Evolutionary conservation across 92 coral and sea anemone genomes (phyloP), one percentile per base, ranked within the genome.

Genomic region (Phymanthus crucifer): DNA sequence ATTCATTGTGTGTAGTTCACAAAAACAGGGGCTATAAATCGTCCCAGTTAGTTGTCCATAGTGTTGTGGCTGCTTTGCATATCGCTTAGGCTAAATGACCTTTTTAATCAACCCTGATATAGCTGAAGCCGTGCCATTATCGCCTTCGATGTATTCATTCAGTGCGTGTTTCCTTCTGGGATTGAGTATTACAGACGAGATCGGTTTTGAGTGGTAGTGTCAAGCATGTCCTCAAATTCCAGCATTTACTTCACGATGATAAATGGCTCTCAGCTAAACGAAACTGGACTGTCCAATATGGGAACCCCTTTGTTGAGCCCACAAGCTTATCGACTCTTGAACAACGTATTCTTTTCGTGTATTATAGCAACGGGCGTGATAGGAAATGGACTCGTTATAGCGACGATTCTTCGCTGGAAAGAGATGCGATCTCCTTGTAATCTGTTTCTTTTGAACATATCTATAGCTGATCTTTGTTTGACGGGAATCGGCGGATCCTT

Each of bases 351-450:
- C 45, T 78, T 78, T 31, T 64, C 73, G 73, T 38, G 50, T 40
- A 78, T 78, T 40, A 78, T 78, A 58, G 57, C 56, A 36, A 78
- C 73, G 34, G 93, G 93, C 68, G 70, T 87, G 16, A 64, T 74
- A 29, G 93, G 93, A n/a, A 85, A 84, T 56, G 33, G 81, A 19
- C 78, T 89, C 1, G 89, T 89, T 24, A 82, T 85, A 9, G 81
- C 71, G 10, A 86, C 90, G 0, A 32, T 89, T 33, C 48, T 86
- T 5, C 89, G 90, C 40, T 82, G 87, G 90, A 79, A 83, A 70
- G 84, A 83, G 27, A 78, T 89, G 85, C 82, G 84, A 27, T 86
- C 87, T 11, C 90, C 93, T 0, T 89, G 93, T 56, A 89, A 89
- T 78, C 82, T 73, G 16, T 79, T 86, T 36, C 50, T 86, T 6